Conservation (phyloP, 2,113 vertebrate genomes). For the Chascanopsetta lugubris region DNA sequence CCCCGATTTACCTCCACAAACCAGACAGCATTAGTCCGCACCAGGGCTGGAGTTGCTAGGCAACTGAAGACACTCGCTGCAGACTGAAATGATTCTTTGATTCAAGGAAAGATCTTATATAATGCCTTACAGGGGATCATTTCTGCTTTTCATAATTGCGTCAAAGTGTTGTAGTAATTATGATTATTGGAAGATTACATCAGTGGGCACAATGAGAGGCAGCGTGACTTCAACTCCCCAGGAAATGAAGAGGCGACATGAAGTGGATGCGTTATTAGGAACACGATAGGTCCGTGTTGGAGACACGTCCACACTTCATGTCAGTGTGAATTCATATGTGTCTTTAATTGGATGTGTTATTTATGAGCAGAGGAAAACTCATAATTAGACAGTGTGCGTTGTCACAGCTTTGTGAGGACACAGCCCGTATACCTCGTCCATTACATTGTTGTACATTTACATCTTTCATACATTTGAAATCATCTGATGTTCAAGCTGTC, state of each 20-base stretch:
- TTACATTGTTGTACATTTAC: constrained; percentile 2
- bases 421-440: background rate
- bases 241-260: constrained; percentile 13
- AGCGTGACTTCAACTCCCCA: background rate
- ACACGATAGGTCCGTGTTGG: background rate
- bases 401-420: background rate
- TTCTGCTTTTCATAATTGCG: constrained; percentile 56
- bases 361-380: background rate
- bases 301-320: background rate
- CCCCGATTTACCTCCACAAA: constrained; percentile 84
- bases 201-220: constrained; percentile 7
- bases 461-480: background rate
- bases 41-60: constrained; percentile 84
- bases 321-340: background rate
- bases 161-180: constrained; percentile 53
- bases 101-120: constrained; percentile 81
- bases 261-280: constrained; percentile 12
- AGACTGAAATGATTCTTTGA: constrained; percentile 84
- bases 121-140: constrained; percentile 61
- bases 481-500: background rate
- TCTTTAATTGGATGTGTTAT: background rate
- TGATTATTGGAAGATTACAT: constrained; percentile 36
- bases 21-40: constrained; percentile 79
- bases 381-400: background rate
- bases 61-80: constrained; percentile 85